Evolutionary conservation across 1,140 invertebrate genomes (phyloP).

Genomic region (Pemphigus obesinymphae): DNA sequence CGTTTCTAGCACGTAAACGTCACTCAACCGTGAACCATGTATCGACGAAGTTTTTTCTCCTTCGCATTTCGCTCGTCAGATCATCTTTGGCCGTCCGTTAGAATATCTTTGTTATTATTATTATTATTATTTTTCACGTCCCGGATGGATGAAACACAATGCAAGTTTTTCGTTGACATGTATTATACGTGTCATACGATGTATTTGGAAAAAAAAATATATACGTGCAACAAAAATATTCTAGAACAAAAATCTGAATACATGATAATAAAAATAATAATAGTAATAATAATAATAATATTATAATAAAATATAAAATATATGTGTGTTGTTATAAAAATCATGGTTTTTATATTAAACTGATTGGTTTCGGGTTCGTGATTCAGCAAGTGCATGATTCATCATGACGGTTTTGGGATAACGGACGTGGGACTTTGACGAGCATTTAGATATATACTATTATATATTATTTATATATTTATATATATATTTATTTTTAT

Average conservation of each 20-base stretch:
- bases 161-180: not conserved
- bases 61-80: not conserved
- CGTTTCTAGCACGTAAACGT: constrained; percentile 2
- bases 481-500: not conserved
- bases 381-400: not conserved
- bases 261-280: too few species aligned
- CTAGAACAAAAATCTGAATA: too few species aligned
- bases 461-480: too few species aligned
- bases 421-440: not conserved
- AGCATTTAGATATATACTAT: too few species aligned
- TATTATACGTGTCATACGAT: too few species aligned
- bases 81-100: not conserved
- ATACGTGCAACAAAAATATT: too few species aligned
- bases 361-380: constrained; percentile 29
- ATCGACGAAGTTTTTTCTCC: not conserved
- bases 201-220: not conserved
- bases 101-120: not conserved
- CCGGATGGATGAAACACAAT: constrained; percentile 1
- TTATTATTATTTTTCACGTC: not conserved
- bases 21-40: constrained; percentile 5
- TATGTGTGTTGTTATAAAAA: not conserved
- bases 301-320: not conserved
- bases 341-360: constrained; percentile 23
- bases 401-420: constrained; percentile 2
- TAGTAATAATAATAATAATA: too few species aligned